phyloP scores from a whole-genome alignment of 2,888 invertebrate species.

The Priocnemis perturbator region DNA sequence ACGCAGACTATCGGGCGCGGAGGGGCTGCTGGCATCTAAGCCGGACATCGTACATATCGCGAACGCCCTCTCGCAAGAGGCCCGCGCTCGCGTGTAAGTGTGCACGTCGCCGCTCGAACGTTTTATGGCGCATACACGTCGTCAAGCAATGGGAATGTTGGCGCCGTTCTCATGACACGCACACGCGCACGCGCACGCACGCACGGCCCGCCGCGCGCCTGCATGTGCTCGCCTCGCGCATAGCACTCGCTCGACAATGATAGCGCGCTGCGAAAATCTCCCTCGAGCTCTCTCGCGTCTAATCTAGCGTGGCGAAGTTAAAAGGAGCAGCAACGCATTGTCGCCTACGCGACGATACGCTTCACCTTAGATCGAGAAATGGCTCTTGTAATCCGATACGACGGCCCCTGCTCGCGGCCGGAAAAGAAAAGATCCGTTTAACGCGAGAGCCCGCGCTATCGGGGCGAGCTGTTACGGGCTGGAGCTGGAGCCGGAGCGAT shows the following conservation, averaged over 20 bases:
- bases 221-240: constrained; percentile 15
- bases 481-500: no score
- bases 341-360: constrained; percentile 5
- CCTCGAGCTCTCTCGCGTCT: background rate
- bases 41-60: constrained; percentile 24
- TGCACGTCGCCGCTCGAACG: constrained; percentile 45
- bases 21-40: constrained; percentile 12
- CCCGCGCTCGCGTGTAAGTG: constrained; percentile 4
- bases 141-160: constrained; percentile 67
- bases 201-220: constrained; percentile 4
- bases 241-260: background rate
- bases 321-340: constrained; percentile 8
- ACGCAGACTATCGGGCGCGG: no score
- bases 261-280: constrained; percentile 2
- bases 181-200: background rate
- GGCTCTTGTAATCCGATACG: no score
- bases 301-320: constrained; percentile 9
- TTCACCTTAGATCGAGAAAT: no score
- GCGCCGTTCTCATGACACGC: constrained; percentile 59
- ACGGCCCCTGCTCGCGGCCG: no score
- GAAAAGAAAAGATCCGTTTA: no score
- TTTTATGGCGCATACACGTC: constrained; percentile 47
- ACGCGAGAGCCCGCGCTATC: no score
- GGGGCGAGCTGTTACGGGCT: no score
- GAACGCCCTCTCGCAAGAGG: constrained; percentile 5